These are phyloP conservation scores for Lutjanus campechanus DNA, from an alignment of 2,797 vertebrate species.

Conservation along the genomic window DNA sequence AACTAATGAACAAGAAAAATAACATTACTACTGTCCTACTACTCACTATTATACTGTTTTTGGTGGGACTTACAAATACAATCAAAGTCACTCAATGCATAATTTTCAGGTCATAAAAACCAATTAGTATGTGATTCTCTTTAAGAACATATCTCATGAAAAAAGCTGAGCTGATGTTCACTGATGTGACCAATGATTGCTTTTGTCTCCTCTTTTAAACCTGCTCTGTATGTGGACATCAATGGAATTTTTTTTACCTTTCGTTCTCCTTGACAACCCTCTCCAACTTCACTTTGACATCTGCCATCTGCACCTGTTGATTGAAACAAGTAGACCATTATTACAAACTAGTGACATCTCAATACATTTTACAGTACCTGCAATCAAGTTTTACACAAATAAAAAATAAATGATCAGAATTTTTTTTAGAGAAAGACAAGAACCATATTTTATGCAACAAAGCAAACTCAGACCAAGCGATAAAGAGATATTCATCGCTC, in stretches of 20 bases:
- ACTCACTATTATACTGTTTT: neutral
- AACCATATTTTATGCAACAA: neutral
- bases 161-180: neutral
- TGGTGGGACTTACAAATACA: neutral
- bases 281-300: conserved; percentile 91
- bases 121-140: neutral
- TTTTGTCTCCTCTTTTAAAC: neutral
- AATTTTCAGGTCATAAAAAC: neutral
- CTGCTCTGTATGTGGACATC: neutral
- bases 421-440: neutral
- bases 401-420: neutral
- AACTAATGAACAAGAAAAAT: neutral
- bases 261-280: conserved; percentile 93
- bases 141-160: neutral
- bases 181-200: conserved; percentile 6
- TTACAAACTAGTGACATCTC: neutral
- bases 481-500: conserved; percentile 8
- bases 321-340: conserved; percentile 48
- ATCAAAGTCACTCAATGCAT: neutral
- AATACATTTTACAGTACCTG: neutral
- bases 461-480: neutral
- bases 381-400: neutral
- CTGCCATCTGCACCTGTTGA: conserved; percentile 87
- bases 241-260: conserved; percentile 83
- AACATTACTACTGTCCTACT: conserved; percentile 1